Evolutionary conservation across 2,797 vertebrate species (phyloP).

Genomic region (Onychomys arenicola): DNA sequence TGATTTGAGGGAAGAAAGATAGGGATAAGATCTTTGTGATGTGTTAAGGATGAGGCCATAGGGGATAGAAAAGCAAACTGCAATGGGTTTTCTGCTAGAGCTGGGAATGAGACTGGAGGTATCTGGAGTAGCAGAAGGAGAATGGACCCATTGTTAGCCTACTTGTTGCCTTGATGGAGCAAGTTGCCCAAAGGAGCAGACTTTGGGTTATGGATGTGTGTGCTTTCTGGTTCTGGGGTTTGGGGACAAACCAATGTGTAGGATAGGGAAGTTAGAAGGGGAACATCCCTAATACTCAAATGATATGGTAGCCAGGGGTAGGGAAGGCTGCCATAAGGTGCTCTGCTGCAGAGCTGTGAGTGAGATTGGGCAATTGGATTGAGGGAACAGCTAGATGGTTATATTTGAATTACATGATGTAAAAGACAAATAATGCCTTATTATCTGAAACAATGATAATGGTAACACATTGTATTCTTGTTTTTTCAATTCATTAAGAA

Average conservation of each 20-base stretch:
- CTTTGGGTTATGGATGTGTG: neutral
- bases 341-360: neutral
- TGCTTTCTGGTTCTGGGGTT: neutral
- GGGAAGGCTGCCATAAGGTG: neutral
- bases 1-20: neutral
- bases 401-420: neutral
- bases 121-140: neutral
- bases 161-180: neutral
- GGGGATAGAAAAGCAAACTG: neutral
- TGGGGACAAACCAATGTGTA: neutral
- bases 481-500: neutral
- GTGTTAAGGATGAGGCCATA: neutral
- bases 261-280: neutral
- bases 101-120: neutral
- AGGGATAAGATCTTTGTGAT: neutral
- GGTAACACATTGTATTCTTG: neutral
- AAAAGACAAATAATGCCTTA: neutral
- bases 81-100: neutral
- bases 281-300: neutral
- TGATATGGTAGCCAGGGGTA: neutral
- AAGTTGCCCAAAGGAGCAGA: no score
- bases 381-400: neutral
- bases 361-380: neutral
- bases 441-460: slow-evolving; percentile 46
- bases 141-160: neutral